Conservation (phyloP, 2,797 vertebrate species). For the Enteromius argenteus region DNA sequence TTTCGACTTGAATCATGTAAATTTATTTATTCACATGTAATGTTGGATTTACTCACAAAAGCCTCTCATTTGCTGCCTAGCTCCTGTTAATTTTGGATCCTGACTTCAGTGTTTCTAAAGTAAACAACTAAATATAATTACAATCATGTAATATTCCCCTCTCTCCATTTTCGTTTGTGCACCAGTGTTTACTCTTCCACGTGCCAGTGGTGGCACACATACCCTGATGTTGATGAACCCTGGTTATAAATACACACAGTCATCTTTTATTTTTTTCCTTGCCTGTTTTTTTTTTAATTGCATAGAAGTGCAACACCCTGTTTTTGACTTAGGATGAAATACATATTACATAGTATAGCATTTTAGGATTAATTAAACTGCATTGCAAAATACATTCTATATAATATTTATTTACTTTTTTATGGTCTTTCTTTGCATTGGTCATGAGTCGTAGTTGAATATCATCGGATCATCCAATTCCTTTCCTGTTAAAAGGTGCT, state of each 20-base stretch:
- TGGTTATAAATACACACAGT: not conserved
- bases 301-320: not conserved
- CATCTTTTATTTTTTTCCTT: not conserved
- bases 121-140: slow-evolving; percentile 16
- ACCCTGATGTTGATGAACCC: not conserved
- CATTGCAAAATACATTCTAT: not conserved
- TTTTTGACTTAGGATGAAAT: not conserved
- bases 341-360: not conserved
- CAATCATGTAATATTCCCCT: not conserved
- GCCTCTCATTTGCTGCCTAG: not conserved
- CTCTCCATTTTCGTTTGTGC: not conserved
- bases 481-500: not conserved
- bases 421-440: not conserved
- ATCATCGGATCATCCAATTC: not conserved
- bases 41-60: not conserved
- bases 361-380: not conserved
- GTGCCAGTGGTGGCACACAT: not conserved
- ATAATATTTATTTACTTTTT: not conserved
- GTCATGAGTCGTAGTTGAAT: not conserved
- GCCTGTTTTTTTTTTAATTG: not conserved
- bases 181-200: slow-evolving; percentile 9
- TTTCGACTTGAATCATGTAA: not conserved
- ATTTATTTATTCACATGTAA: not conserved
- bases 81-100: not conserved
- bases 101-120: slow-evolving; percentile 17